phyloP scores from a whole-genome alignment of 2,888 invertebrate genomes.

The Chymomyza caudatula region DNA sequence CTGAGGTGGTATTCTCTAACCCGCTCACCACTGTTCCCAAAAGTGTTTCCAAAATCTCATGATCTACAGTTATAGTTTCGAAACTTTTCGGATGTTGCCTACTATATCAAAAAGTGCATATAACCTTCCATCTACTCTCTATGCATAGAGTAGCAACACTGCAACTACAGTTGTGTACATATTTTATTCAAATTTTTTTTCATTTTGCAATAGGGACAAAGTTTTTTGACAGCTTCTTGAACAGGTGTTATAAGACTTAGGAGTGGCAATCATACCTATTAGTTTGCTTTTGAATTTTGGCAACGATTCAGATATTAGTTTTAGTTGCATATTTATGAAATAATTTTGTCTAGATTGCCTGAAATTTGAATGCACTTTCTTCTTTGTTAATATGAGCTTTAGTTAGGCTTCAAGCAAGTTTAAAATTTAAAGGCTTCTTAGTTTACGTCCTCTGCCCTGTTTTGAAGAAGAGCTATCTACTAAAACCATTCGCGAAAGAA shows the following conservation, averaged over 20 bases:
- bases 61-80: too few species aligned
- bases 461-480: too few species aligned
- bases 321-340: background rate
- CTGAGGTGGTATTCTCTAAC: too few species aligned
- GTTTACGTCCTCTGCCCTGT: too few species aligned
- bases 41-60: too few species aligned
- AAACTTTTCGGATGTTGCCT: background rate
- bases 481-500: too few species aligned
- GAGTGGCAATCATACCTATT: background rate
- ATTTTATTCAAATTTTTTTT: background rate
- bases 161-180: background rate
- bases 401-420: too few species aligned
- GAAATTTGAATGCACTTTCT: too few species aligned
- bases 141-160: background rate
- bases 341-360: too few species aligned
- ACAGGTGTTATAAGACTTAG: background rate
- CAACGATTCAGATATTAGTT: background rate
- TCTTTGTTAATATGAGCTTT: too few species aligned
- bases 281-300: background rate
- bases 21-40: too few species aligned
- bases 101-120: background rate
- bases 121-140: background rate
- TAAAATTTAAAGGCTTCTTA: too few species aligned
- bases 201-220: background rate
- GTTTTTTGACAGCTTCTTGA: background rate